phyloP scores from a whole-genome alignment of 1,140 invertebrate genomes.

The Mycetomoellerius zeteki region DNA sequence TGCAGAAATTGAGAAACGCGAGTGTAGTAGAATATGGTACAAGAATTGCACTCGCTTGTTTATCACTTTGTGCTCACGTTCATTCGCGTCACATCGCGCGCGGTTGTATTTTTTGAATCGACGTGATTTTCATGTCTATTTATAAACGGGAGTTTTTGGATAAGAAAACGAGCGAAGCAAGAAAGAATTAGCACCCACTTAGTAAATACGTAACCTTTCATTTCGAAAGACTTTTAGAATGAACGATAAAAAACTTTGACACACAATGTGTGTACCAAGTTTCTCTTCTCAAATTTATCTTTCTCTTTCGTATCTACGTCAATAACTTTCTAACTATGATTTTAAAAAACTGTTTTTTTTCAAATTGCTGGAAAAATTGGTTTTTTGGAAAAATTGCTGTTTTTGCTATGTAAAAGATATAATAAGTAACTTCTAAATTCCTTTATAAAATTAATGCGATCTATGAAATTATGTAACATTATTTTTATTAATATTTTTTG shows the following conservation, averaged over 20 bases:
- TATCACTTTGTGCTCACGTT: constrained; percentile 35
- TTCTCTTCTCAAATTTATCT: constrained; percentile 8
- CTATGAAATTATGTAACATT: no score
- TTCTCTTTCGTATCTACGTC: background rate
- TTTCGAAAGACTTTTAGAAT: background rate
- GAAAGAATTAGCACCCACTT: background rate
- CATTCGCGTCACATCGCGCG: constrained; percentile 13
- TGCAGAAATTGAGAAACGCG: constrained; percentile 51
- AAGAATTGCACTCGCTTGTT: constrained; percentile 34
- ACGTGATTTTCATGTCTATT: background rate
- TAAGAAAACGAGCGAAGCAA: background rate
- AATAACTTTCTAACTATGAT: no score
- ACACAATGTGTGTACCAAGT: background rate
- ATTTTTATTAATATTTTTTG: no score
- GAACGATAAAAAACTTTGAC: background rate
- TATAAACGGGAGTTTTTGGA: background rate
- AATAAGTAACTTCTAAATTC: no score
- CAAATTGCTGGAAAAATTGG: no score
- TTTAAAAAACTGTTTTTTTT: no score
- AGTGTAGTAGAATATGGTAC: constrained; percentile 22
- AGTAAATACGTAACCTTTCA: background rate
- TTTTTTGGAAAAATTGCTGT: no score
- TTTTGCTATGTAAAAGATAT: no score
- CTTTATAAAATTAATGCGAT: no score
- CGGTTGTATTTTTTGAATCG: constrained; percentile 4